A percentile compares a stretch with the other conserved stretches of the same genome.
Evolutionary conservation across 2,113 vertebrate genomes (phyloP).

Genomic region (Sturnira hondurensis): DNA sequence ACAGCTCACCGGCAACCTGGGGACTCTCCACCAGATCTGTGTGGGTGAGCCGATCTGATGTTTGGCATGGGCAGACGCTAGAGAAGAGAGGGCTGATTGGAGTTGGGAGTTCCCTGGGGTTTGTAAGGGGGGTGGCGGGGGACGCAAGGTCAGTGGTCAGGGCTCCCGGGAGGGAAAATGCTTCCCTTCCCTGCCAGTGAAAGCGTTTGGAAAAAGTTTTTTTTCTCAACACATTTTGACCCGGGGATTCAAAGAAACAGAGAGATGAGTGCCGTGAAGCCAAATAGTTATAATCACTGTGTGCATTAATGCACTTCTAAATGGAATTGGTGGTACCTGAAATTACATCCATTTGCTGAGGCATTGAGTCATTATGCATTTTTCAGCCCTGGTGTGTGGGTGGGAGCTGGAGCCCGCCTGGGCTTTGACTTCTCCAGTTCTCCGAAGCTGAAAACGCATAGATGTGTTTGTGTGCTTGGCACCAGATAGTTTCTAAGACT

Average conservation of each 20-base stretch:
- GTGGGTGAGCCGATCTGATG: not conserved
- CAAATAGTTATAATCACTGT: constrained; percentile 46
- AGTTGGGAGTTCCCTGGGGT: not conserved
- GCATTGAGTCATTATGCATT: constrained; percentile 10
- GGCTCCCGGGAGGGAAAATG: not conserved
- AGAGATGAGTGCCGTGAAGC: not conserved
- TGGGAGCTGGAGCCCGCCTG: not conserved
- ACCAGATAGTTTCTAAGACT: constrained; percentile 38
- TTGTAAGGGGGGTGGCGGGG: not conserved
- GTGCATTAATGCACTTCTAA: constrained; percentile 40
- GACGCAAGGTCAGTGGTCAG: not conserved
- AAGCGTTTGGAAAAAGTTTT: not conserved
- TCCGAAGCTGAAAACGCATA: not conserved
- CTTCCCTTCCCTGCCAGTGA: not conserved
- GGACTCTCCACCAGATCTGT: not conserved
- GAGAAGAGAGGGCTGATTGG: not conserved
- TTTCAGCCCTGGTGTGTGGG: constrained; percentile 28
- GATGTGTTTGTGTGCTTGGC: not conserved
- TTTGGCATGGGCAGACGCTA: not conserved
- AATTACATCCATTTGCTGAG: constrained; percentile 46
- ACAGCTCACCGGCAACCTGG: not conserved
- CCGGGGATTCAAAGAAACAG: constrained; percentile 26
- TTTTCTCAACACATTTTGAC: constrained; percentile 23
- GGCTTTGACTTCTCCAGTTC: not conserved
- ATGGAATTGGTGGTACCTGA: constrained; percentile 22